Base-by-base conservation (phyloP, 2,113 vertebrate species). In the Struthidea cinerea region DNA sequence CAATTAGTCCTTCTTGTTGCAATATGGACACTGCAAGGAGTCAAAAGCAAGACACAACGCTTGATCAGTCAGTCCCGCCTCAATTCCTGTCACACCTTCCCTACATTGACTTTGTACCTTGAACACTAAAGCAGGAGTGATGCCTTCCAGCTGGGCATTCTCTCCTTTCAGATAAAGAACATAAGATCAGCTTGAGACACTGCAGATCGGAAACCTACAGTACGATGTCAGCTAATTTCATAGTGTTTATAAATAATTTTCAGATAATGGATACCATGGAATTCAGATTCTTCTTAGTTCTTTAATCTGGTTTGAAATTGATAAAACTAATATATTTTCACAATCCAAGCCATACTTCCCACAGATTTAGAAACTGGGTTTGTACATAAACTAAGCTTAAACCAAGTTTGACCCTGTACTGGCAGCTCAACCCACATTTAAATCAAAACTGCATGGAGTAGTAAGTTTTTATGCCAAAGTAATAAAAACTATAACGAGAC, bases 401-500 rank as follows among this genome's bases (percentile, higher is more conserved):
- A 87, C 33, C 65, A 60, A 93, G 82, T 65, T 69, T 94, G 68
- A 77, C 64, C 39, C 17, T 64, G 8, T 47, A 42, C 20, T 73
- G 60, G 57, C 77, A 88, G n/a, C 46, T 32, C 61, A 82, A 79
- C 15, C 15, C 78, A 70, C 65, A 65, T 73, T 90, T 90, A 84
- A 91, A 84, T 81, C 56, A 90, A 89, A 81, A 60, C 90, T 84
- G 28, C 37, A 60, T 6, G 27, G 49, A 91, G 33, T 20, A 73
- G 60, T 93, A 83, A 68, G 24, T 14, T 96, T 94, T 95, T 86
- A 94, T 69, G 50, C 60, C 52, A 81, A 89, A 63, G 42, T 52
- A 93, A 84, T 92, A 92, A 93, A 93, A 94, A 44, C 52, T 41
- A 15, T 86, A 83, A 88, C 7, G n/a, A 77, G 59, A 77, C 59